Base-by-base conservation (phyloP, 2,888 invertebrate species). In the Melanophora roralis region DNA sequence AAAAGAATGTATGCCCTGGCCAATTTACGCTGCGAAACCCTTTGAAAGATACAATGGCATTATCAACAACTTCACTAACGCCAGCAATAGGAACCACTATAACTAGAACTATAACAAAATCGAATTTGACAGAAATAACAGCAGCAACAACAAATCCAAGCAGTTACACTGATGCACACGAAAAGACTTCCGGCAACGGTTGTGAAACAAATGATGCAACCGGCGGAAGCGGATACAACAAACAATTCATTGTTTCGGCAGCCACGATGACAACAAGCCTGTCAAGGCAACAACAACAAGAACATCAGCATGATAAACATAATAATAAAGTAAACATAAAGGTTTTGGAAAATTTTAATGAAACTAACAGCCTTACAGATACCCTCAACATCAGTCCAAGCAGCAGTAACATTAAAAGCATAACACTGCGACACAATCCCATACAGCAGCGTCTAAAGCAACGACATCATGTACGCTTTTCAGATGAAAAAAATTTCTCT, bases 381-480 rank as follows among this genome's bases (percentile, higher is more conserved):
- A 69, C 40, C 47, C 64, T 34, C 75, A 60, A 34, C 43, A 32
- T 45, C 71, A 23, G 67, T 65, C 43, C 71, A 8, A 49, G 77
- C 45, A 55, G 47, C 67, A 59, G 72, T 79, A 78, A 43, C 64
- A 51, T 71, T 45, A 69, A 76, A 76, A 71, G 69, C 21, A 77
- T 79, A 75, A 78, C 81, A 23, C 51, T 72, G 9, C 51, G 78
- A 43, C 79, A 74, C 59, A 76, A 67, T 38, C 79, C 81, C 36
- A 73, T 81, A 60, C 81, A 76, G n/a, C 76, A 76, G 27, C 82
- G 59, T 40, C 82, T 87, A 27, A 87, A 88, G 80, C 87, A 85
- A 78, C 88, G 87, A 73, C 88, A 88, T 81, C 88, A 88, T 84
- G 88, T 88, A 78, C 87, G 88, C 78, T 88, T 88, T 82, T 88